These are phyloP conservation scores for Pecten maximus DNA, from an alignment of 2,888 invertebrate genomes.

Conservation along the genomic window DNA sequence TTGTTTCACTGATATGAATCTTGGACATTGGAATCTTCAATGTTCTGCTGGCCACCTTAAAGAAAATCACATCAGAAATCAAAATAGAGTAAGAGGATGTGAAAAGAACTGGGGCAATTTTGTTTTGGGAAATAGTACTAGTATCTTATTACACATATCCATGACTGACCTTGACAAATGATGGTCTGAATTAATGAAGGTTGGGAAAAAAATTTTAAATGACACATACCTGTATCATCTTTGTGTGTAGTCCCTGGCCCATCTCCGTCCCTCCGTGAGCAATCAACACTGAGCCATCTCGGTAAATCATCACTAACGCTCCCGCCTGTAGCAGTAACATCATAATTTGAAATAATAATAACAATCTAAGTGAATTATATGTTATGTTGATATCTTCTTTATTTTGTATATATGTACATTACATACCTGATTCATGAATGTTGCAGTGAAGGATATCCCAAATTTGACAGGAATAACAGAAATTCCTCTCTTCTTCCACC, in stretches of 20 bases:
- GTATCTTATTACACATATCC: no score
- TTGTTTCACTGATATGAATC: slow-evolving; percentile 78
- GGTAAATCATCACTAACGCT: slow-evolving; percentile 76
- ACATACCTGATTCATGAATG: slow-evolving; percentile 84
- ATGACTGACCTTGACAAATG: no score
- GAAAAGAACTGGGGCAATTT: no score
- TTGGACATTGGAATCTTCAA: slow-evolving; percentile 72
- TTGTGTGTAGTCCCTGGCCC: slow-evolving; percentile 78
- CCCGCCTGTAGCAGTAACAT: slow-evolving; percentile 65
- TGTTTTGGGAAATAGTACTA: no score
- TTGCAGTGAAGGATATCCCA: slow-evolving; percentile 72
- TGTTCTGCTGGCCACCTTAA: slow-evolving; percentile 78
- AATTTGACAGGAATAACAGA: slow-evolving; percentile 71
- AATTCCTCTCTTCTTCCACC: slow-evolving; percentile 78
- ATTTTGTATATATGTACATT: no score
- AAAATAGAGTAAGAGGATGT: no score
- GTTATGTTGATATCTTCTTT: no score
- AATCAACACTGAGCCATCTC: slow-evolving; percentile 82
- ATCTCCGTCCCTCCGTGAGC: slow-evolving; percentile 78
- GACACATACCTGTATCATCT: slow-evolving; percentile 71
- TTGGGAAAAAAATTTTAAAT: no score
- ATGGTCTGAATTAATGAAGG: no score
- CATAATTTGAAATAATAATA: no score
- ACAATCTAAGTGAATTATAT: no score
- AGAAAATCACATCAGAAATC: not conserved